Conservation (phyloP, 2,888 invertebrate genomes). For the Dorcus hopei region DNA sequence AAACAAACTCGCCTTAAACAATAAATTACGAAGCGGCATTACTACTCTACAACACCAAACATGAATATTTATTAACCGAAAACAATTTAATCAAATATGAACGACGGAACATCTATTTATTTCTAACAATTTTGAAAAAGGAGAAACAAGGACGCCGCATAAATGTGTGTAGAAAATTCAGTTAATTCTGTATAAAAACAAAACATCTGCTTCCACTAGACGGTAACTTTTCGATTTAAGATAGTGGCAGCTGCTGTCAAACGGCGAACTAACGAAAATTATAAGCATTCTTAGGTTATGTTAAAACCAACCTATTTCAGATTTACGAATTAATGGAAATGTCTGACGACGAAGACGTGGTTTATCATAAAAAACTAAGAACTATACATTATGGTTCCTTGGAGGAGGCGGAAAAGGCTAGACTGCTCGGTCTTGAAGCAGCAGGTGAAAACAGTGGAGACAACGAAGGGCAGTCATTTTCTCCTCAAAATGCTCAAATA, state of each 20-base stretch:
- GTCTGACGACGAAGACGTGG: conserved; percentile 82
- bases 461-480: conserved; percentile 54
- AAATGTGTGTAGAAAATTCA: conserved; percentile 11
- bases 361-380: conserved; percentile 70
- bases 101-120: too few species aligned
- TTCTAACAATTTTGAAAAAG: conserved; percentile 9
- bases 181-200: conserved; percentile 8
- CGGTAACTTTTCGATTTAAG: not conserved
- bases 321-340: conserved; percentile 45
- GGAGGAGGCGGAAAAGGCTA: conserved; percentile 77
- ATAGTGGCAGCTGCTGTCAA: conserved; percentile 3
- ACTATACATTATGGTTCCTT: conserved; percentile 86
- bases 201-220: conserved; percentile 7
- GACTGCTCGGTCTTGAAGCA: conserved; percentile 61
- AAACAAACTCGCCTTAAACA: too few species aligned
- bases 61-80: not conserved
- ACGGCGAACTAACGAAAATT: conserved; percentile 7
- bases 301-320: not conserved
- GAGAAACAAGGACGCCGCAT: conserved; percentile 6
- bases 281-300: conserved; percentile 6
- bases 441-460: conserved; percentile 57
- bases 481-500: conserved; percentile 59
- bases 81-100: not conserved
- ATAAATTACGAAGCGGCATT: too few species aligned
- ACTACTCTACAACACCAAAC: not conserved